Evolutionary conservation across 2,888 invertebrate species (phyloP).

Genomic region (Himalopsyche anomala): DNA sequence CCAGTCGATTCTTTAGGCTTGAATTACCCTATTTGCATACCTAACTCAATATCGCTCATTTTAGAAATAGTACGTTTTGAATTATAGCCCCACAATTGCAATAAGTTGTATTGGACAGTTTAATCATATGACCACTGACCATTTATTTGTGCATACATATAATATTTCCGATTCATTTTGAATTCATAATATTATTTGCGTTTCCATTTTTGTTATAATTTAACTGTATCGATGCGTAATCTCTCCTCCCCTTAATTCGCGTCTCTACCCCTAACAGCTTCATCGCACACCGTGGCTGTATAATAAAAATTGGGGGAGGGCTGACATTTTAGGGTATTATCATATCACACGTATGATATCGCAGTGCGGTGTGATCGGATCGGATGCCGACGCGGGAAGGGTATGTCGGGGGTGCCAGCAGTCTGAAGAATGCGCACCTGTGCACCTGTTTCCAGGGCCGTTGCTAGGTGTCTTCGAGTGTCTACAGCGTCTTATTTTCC

Average conservation of each 20-base stretch:
- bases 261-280: constrained; percentile 7
- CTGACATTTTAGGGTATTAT: constrained; percentile 29
- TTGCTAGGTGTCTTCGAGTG: not conserved
- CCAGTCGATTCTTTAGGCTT: too few species aligned
- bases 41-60: too few species aligned
- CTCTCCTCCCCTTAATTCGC: constrained; percentile 3
- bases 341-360: constrained; percentile 43
- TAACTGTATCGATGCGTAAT: not conserved
- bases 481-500: too few species aligned
- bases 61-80: too few species aligned
- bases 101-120: too few species aligned
- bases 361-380: constrained; percentile 22
- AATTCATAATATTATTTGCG: not conserved
- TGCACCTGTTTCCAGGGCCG: constrained; percentile 41
- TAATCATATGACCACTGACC: too few species aligned
- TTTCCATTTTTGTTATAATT: constrained; percentile 9
- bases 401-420: not conserved
- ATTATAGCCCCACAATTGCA: too few species aligned
- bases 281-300: not conserved
- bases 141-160: too few species aligned
- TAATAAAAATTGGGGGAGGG: constrained; percentile 45
- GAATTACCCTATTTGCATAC: too few species aligned
- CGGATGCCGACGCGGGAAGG: constrained; percentile 13
- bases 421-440: constrained; percentile 44
- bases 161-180: too few species aligned